Conservation (phyloP, 2,113 vertebrate genomes). For the Alligator mississippiensis region DNA sequence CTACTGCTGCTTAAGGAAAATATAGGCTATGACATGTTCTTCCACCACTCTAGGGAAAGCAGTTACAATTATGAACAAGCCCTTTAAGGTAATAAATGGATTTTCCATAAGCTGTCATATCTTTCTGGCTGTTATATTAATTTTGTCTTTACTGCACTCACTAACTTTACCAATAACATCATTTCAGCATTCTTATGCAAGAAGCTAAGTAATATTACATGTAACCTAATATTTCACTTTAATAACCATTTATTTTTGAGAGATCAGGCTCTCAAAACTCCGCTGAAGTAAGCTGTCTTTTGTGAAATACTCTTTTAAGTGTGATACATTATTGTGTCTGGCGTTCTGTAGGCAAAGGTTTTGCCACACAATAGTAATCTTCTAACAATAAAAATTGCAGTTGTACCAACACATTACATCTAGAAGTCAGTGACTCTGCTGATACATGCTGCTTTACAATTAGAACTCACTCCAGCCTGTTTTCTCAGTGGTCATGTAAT, state of each 20-base stretch:
- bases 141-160: constrained; percentile 65
- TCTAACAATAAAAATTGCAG: not conserved
- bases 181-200: constrained; percentile 64
- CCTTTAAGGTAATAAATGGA: constrained; percentile 65
- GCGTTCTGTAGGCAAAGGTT: constrained; percentile 18
- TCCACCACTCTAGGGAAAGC: constrained; percentile 41
- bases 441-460: not conserved
- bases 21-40: constrained; percentile 22
- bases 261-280: constrained; percentile 31
- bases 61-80: constrained; percentile 64
- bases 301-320: constrained; percentile 50
- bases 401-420: constrained; percentile 9
- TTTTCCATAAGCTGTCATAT: constrained; percentile 64
- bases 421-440: constrained; percentile 24
- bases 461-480: constrained; percentile 11
- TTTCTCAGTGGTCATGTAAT: not conserved
- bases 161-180: constrained; percentile 61
- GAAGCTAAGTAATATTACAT: constrained; percentile 39
- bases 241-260: constrained; percentile 69
- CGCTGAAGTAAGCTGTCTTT: constrained; percentile 45
- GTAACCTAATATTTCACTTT: constrained; percentile 68
- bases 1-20: constrained; percentile 14
- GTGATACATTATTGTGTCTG: constrained; percentile 39
- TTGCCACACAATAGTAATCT: constrained; percentile 32
- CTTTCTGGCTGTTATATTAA: constrained; percentile 57